Conservation (phyloP, 2,113 vertebrate genomes). For the Macrotis lagotis region DNA sequence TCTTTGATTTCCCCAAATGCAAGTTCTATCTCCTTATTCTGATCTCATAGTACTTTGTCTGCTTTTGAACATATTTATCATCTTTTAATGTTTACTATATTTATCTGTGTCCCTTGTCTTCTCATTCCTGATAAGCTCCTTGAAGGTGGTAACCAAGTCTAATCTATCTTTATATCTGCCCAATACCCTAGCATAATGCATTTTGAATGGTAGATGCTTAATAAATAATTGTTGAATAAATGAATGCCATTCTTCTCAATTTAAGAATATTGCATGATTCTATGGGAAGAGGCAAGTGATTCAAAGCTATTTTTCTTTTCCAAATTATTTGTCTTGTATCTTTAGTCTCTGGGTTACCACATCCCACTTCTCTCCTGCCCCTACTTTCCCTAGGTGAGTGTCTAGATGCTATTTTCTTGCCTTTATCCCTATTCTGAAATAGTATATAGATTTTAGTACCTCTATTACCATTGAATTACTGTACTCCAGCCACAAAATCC, state of each 20-base stretch:
- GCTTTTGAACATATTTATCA: not conserved
- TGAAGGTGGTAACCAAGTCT: not conserved
- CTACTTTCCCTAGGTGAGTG: slow-evolving; percentile 1
- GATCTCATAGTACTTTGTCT: not conserved
- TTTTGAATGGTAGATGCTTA: not conserved
- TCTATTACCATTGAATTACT: not conserved
- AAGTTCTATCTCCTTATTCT: not conserved
- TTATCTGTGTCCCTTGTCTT: not conserved
- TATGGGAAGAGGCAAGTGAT: not conserved
- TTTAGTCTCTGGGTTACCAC: not conserved
- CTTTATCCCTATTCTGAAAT: not conserved
- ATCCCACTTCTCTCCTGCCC: slow-evolving; percentile 18
- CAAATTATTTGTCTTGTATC: not conserved
- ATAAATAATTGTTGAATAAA: not conserved
- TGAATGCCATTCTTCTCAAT: not conserved
- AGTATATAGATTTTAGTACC: not conserved
- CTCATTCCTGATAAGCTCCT: not conserved
- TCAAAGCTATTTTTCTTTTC: not conserved
- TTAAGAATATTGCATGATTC: not conserved
- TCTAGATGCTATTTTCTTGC: not conserved
- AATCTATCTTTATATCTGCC: not conserved
- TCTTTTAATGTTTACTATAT: not conserved
- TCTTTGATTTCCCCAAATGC: not conserved
- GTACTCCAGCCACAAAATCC: slow-evolving; percentile 2
- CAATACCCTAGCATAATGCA: not conserved